These are phyloP conservation scores for Buathra laborator DNA, from an alignment of 2,888 invertebrate genomes.

Conservation along the genomic window DNA sequence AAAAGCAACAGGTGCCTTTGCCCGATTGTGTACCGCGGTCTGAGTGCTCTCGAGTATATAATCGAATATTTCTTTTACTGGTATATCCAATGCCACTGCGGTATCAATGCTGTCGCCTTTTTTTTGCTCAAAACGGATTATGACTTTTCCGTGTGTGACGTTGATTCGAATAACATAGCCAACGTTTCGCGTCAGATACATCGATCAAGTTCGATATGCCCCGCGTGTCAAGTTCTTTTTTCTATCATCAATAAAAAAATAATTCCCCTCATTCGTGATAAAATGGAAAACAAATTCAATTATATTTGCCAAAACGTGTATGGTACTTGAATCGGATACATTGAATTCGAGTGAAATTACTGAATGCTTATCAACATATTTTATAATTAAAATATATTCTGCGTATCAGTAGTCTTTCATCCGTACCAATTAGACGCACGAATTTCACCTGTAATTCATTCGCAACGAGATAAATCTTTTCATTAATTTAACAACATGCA, in stretches of 20 bases:
- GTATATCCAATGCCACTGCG: not conserved
- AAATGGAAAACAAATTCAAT: not conserved
- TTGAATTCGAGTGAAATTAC: not conserved
- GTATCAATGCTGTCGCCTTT: not conserved
- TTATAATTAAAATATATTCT: not conserved
- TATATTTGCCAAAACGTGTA: not conserved
- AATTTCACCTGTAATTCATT: not conserved
- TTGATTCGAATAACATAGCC: not conserved
- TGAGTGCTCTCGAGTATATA: conserved; percentile 8
- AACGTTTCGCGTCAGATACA: too few relatives aligned
- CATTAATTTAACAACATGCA: not conserved
- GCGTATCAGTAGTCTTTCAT: not conserved
- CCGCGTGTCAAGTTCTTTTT: not conserved
- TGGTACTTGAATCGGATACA: not conserved
- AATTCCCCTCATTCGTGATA: not conserved
- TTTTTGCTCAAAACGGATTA: not conserved
- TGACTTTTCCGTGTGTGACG: not conserved
- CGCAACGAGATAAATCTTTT: not conserved
- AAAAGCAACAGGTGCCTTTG: conserved; percentile 53
- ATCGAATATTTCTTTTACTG: conserved; percentile 17
- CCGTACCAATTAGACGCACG: not conserved
- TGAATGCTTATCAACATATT: not conserved
- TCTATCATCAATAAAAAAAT: not conserved
- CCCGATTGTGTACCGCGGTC: conserved; percentile 23
- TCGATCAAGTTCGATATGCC: too few relatives aligned